Evolutionary conservation across 2,888 invertebrate species (phyloP), one percentile per base, ranked within the genome.

Genomic region (Chromoteleia sp.): DNA sequence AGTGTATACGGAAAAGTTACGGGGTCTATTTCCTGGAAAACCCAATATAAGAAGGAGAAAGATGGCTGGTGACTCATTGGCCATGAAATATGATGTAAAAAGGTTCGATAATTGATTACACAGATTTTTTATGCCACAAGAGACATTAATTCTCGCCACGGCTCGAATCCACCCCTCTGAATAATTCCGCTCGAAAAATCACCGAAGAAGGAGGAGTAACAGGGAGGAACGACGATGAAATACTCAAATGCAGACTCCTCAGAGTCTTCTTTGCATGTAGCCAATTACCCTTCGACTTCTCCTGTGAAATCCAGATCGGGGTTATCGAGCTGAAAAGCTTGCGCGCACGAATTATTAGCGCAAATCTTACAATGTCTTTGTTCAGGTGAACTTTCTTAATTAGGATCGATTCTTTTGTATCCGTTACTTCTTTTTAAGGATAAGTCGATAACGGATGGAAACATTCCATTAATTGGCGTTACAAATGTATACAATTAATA

Each of bases 101-200:
- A 89, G 89, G 89, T 89, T 90, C 90, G 88, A 90, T 90, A 90
- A 90, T 90, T 90, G 90, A 90, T 90, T 90, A 90, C 89, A 89
- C 90, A 90, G 90, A 90, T 90, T 90, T 90, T 90, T 90, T 89
- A 90, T 90, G 89, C 90, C 89, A 87, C 89, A 89, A 90, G 89
- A 89, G 89, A 88, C 89, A 89, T 90, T 90, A 89, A 90, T 90
- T 89, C 89, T 88, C 88, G 86, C 86, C 87, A 84, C 79, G 81
- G 84, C 83, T 86, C 79, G 85, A 86, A 86, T 87, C 86, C 70
- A 84, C 85, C 85, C 86, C 81, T 86, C 87, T 84, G 85, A 86
- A 88, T 89, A 89, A 89, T 88, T 87, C 86, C 85, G 85, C 84
- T 81, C 84, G 82, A 85, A 85, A 84, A 85, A 86, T 88, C 86